Conservation (phyloP, 2,797 vertebrate genomes). For the Pangasius krempfi region DNA sequence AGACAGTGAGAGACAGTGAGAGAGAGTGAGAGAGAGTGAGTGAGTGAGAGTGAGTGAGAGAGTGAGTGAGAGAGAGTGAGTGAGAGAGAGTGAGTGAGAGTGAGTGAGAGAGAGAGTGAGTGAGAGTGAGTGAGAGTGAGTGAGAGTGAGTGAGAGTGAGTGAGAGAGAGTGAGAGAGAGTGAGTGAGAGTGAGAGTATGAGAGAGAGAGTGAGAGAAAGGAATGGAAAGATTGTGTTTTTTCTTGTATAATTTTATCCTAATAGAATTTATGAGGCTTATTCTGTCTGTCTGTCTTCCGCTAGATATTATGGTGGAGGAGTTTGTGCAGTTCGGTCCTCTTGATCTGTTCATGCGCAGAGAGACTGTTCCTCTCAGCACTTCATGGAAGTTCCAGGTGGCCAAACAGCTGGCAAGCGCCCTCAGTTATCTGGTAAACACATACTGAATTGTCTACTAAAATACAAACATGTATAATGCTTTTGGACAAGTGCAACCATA, state of each 20-base stretch:
- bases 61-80: background rate
- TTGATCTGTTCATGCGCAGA: slow-evolving; percentile 92
- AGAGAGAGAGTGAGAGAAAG: background rate
- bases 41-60: too few relatives aligned
- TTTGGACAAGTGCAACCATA: background rate
- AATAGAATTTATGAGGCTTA: background rate
- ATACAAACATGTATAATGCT: background rate
- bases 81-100: background rate
- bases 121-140: background rate
- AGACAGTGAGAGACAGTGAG: too few relatives aligned
- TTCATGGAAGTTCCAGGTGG: slow-evolving; percentile 96
- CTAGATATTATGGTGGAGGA: slow-evolving; percentile 99
- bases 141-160: background rate
- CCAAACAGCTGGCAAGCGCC: slow-evolving; percentile 93
- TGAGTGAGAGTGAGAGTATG: too few relatives aligned
- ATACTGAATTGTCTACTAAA: slow-evolving; percentile 7
- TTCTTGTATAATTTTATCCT: slow-evolving; percentile 16
- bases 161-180: background rate
- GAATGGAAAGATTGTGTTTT: background rate
- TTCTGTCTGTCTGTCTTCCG: slow-evolving; percentile 13
- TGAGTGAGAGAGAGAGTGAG: background rate
- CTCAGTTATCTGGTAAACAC: slow-evolving; percentile 90
- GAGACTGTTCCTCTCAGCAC: slow-evolving; percentile 84
- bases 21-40: background rate
- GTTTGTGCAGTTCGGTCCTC: slow-evolving; percentile 88